Base-by-base conservation (phyloP, 1,140 invertebrate species). In the Drosophila sturtevanti region DNA sequence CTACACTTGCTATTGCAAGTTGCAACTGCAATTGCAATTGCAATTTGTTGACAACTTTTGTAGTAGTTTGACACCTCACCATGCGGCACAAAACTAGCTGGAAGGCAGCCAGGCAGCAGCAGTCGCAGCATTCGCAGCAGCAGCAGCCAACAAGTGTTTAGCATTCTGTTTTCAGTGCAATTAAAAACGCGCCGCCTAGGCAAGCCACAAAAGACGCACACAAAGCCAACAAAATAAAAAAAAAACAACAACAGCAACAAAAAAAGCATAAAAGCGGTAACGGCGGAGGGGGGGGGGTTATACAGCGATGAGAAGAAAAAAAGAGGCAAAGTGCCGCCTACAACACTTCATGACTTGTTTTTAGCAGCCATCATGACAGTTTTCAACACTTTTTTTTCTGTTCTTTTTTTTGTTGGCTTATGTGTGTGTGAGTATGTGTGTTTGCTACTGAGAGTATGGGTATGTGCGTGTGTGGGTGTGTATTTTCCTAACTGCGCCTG, bases 121-220 rank as follows among this genome's bases (percentile, higher is more conserved):
- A 31, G 34, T 4, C 2, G 37, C 11, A n/a, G 5, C n/a, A n/a
- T n/a, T n/a, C n/a, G n/a, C 41, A 18, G 41, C 16, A 2, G 41
- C 16, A 44, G 16, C 41, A 59, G 81, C 79, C 82, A 86, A 86
- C 82, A 86, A 86, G 82, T 86, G 82, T 87, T 86, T 87, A 87
- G 82, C 75, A 74, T 87, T 86, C 87, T 87, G 82, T 87, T 87
- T 86, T 77, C 76, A 87, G 71, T 87, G 82, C 82, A 86, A 86
- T 86, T 86, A 86, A 86, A 86, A 86, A 65, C 62, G 60, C 35
- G 60, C 21, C 68, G 70, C 67, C 77, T 72, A 73, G 51, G 63
- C 70, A 72, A 76, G 81, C 78, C 82, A 87, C 82, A 82, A 81
- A 87, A 81, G 81, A 75, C 68, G 65, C 75, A 60, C 64, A 76